Conservation (phyloP, 2,797 vertebrate species). For the Malacoctenus gilli region DNA sequence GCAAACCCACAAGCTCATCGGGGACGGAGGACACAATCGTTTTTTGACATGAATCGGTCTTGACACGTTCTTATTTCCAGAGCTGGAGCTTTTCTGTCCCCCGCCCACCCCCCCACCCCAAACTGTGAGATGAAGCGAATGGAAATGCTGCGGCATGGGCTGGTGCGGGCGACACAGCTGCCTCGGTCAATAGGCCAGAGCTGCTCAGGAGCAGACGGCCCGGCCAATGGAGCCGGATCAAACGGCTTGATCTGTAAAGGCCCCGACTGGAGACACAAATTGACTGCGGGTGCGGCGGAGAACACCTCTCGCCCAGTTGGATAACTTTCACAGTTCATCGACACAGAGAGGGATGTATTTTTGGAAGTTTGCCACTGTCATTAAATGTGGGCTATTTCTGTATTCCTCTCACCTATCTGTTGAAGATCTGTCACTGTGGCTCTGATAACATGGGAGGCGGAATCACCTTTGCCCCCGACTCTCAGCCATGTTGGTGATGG, state of each 20-base stretch:
- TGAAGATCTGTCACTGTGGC: constrained; percentile 57
- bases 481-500: constrained; percentile 52
- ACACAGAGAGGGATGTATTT: constrained; percentile 48
- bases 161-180: constrained; percentile 43
- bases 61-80: constrained; percentile 70
- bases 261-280: constrained; percentile 68
- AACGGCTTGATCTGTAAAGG: constrained; percentile 72
- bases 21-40: constrained; percentile 37
- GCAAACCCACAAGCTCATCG: constrained; percentile 51
- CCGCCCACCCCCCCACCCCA: too few relatives aligned
- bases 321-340: constrained; percentile 72
- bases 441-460: constrained; percentile 62
- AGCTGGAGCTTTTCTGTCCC: constrained; percentile 33
- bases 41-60: constrained; percentile 64
- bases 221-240: constrained; percentile 61
- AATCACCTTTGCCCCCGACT: constrained; percentile 61
- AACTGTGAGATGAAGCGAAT: constrained; percentile 56
- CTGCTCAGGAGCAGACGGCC: constrained; percentile 60
- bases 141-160: constrained; percentile 46
- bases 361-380: constrained; percentile 64
- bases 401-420: constrained; percentile 54
- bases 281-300: constrained; percentile 54
- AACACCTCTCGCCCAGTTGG: constrained; percentile 49
- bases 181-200: constrained; percentile 71
- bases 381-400: constrained; percentile 64